A percentile compares a stretch with the other conserved stretches of the same genome.
Evolutionary conservation across 2,888 invertebrate genomes (phyloP).

Genomic region (Odontomyia ornata): DNA sequence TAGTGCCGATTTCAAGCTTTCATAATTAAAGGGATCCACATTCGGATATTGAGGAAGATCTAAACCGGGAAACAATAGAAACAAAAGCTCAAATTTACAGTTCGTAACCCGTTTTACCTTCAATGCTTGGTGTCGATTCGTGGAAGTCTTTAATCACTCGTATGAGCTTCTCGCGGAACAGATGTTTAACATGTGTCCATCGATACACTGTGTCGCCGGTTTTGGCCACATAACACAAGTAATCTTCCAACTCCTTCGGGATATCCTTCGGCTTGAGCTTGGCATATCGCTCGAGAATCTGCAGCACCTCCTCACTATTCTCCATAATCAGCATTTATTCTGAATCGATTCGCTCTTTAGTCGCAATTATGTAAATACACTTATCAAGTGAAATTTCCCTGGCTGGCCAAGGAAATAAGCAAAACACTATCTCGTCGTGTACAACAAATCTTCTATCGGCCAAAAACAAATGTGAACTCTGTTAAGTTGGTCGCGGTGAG

Average conservation of each 20-base stretch:
- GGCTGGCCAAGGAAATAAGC: too few relatives aligned
- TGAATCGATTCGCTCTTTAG: too few relatives aligned
- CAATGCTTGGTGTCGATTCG: constrained; percentile 74
- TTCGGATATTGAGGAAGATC: constrained; percentile 90
- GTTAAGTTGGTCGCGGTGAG: too few relatives aligned
- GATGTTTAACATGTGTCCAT: constrained; percentile 86
- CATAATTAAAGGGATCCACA: constrained; percentile 89
- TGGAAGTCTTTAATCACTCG: constrained; percentile 89
- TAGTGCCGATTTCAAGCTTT: constrained; percentile 84
- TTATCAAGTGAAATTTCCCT: too few relatives aligned
- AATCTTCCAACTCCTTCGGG: constrained; percentile 88
- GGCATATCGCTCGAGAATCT: constrained; percentile 83
- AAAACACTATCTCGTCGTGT: too few relatives aligned
- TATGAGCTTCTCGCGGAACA: constrained; percentile 87
- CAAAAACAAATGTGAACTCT: too few relatives aligned
- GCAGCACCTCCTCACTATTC: constrained; percentile 79
- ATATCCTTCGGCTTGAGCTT: constrained; percentile 82
- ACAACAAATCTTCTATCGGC: too few relatives aligned
- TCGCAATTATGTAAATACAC: too few relatives aligned
- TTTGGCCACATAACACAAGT: constrained; percentile 88
- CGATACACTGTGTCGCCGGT: constrained; percentile 95
- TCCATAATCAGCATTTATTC: constrained; percentile 67
- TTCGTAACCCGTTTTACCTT: constrained; percentile 56
- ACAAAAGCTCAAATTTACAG: not conserved
- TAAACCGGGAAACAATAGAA: constrained; percentile 56